Percentiles rank a stretch among this genome's conserved stretches.
phyloP scores from a whole-genome alignment of 2,797 vertebrate species.

The Falco berigora region DNA sequence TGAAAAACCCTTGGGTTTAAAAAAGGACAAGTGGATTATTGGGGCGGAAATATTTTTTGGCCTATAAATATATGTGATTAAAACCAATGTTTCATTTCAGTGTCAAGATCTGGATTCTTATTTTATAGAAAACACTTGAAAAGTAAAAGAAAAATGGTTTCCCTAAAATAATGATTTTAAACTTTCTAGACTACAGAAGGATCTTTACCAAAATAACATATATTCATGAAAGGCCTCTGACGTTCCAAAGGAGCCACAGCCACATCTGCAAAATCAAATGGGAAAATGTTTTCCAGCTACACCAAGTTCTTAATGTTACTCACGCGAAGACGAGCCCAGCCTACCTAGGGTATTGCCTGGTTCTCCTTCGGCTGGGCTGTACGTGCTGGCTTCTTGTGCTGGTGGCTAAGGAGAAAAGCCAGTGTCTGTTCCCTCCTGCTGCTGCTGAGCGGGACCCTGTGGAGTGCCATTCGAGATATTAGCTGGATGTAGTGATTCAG shows the following conservation, averaged over 20 bases:
- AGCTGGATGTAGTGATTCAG: not conserved
- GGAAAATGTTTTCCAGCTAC: not conserved
- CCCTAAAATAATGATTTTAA: not conserved
- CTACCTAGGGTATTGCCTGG: not conserved
- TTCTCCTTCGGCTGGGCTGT: not conserved
- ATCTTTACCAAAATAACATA: not conserved
- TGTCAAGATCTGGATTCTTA: not conserved
- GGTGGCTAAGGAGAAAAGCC: not conserved
- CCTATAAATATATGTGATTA: not conserved
- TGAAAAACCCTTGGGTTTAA: not conserved
- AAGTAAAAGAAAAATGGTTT: not conserved
- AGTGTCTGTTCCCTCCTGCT: not conserved
- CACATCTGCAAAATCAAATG: not conserved
- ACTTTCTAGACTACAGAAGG: not conserved
- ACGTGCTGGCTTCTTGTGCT: not conserved
- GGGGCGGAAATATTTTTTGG: not conserved
- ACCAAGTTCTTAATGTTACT: not conserved
- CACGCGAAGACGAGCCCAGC: not conserved
- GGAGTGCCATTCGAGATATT: not conserved
- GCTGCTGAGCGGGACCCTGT: not conserved
- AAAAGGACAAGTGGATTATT: not conserved
- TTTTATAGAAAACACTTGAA: not conserved
- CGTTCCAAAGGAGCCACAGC: not conserved
- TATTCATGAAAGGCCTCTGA: not conserved
- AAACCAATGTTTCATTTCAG: not conserved